Percentiles rank a stretch among this genome's conserved stretches.
These are phyloP conservation scores for Pangasius macronema DNA, from an alignment of 2,797 vertebrate genomes.

Conservation along the genomic window DNA sequence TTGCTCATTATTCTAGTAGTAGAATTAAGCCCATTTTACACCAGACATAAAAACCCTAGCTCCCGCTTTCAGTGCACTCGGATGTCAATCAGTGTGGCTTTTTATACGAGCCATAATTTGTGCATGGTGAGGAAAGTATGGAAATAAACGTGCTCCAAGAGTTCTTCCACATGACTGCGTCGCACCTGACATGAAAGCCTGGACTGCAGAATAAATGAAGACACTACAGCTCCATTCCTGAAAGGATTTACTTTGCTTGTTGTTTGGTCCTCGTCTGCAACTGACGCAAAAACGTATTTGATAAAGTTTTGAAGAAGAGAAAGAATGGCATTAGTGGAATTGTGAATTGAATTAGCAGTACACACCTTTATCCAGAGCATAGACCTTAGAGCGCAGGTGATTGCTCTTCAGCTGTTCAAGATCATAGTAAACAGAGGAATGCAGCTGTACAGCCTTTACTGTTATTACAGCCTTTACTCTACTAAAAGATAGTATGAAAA, in stretches of 20 bases:
- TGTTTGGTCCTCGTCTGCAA: not conserved
- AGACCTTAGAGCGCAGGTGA: not conserved
- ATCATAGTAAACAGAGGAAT: not conserved
- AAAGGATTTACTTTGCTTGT: not conserved
- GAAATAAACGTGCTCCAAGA: not conserved
- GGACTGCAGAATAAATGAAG: not conserved
- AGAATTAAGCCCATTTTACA: not conserved
- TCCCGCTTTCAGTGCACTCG: not conserved
- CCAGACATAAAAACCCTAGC: not conserved
- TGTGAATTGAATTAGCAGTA: not conserved
- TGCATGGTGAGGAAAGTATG: not conserved
- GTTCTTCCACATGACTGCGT: not conserved
- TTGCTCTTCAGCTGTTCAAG: not conserved
- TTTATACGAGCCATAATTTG: not conserved
- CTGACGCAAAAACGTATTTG: not conserved
- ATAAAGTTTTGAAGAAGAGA: not conserved
- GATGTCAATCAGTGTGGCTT: not conserved
- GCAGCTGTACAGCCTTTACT: not conserved
- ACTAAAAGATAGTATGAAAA: not conserved
- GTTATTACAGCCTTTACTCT: not conserved
- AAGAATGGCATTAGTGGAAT: not conserved
- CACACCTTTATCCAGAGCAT: not conserved
- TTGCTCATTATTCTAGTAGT: not conserved
- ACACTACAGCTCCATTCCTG: not conserved
- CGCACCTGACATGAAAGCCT: not conserved